Evolutionary conservation across 2,797 vertebrate genomes (phyloP), one percentile per base, ranked within the genome.

Genomic region (Pseudomugil gertrudae): DNA sequence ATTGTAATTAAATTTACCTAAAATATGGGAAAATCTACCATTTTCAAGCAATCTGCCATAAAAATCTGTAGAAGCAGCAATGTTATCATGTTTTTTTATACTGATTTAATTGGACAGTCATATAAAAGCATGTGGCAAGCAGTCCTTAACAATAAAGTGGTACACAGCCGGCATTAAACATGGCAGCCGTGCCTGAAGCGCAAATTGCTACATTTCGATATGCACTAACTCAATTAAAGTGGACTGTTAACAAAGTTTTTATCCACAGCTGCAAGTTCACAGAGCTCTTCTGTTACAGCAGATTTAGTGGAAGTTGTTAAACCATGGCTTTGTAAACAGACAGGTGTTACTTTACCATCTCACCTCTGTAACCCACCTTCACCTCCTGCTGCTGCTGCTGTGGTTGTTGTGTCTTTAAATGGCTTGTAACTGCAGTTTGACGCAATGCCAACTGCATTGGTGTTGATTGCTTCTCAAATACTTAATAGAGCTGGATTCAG

Each of bases 401-500:
- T 29, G 65, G 67, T 68, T 67, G 68, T 76, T 81, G 55, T 81
- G 85, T 81, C 85, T 87, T 87, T 89, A 86, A 84, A 80, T 78
- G 83, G 79, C 72, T 64, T 61, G 67, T 83, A 74, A 84, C 76
- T 78, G 76, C 24, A 80, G 61, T 78, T 83, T 66, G 67, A 74
- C 57, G 15, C 65, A 71, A 19, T 64, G 73, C 80, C 78, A 78
- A 71, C 57, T 83, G 80, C 74, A 76, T 76, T 84, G 83, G 64
- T 66, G 69, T 74, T 86, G 87, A 91, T 88, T 89, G 87, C 86
- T 91, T 91, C 83, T 87, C 76, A 79, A 76, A 84, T 33, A 77
- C 56, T 87, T 89, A 83, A 91, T 66, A 52, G 63, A 53, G 7
- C 78, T 72, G 66, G 70, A 74, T 83, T 69, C 74, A 81, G 90